A percentile compares a stretch with the other conserved stretches of the same genome.
Evolutionary conservation across 1,140 invertebrate genomes (phyloP).

Genomic region (Drosophila auraria): DNA sequence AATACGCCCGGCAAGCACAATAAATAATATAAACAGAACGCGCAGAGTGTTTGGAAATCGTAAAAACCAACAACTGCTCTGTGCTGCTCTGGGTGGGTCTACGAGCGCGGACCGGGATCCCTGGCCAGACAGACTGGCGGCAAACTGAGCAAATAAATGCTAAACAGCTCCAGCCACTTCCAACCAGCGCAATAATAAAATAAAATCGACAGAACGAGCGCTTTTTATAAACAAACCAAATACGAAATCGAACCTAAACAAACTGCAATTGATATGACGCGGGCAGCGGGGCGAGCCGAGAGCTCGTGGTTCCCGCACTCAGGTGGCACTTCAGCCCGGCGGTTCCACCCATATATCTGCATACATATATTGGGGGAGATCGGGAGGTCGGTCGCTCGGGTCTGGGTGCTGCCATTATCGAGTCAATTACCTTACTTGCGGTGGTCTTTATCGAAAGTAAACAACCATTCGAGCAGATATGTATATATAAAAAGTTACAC

Average conservation of each 20-base stretch:
- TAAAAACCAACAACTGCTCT: conserved; percentile 57
- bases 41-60: conserved; percentile 62
- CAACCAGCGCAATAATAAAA: conserved; percentile 66
- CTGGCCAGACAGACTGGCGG: conserved; percentile 75
- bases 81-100: neutral
- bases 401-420: conserved; percentile 52
- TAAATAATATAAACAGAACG: conserved; percentile 61
- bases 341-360: conserved; percentile 5
- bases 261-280: conserved; percentile 65
- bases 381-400: conserved; percentile 1
- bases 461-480: conserved; percentile 48
- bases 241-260: conserved; percentile 78
- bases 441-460: conserved; percentile 73
- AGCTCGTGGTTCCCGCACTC: conserved; percentile 33
- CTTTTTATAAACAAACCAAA: conserved; percentile 72
- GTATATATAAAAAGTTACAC: conserved; percentile 2
- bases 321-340: conserved; percentile 59
- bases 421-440: conserved; percentile 67
- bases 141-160: conserved; percentile 75
- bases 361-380: conserved; percentile 21
- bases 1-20: conserved; percentile 21
- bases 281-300: neutral
- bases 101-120: conserved; percentile 8
- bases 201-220: conserved; percentile 55
- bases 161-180: conserved; percentile 54